Percentiles rank a stretch among this genome's conserved stretches.
Evolutionary conservation across 2,113 vertebrate species (phyloP).

Genomic region (Abramis brama): DNA sequence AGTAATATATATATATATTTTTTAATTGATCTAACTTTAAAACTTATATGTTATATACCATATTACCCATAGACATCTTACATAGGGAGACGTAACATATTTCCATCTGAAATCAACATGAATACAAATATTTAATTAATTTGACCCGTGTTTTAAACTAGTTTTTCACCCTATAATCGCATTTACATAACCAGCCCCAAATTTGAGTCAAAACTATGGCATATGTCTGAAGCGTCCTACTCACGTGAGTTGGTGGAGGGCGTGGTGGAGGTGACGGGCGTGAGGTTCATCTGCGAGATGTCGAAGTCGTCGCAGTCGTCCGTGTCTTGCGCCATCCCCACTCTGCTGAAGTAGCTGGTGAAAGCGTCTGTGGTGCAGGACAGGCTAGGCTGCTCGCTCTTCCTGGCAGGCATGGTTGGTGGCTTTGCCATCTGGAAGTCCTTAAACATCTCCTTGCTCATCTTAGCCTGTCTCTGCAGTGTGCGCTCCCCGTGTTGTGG

Average conservation of each 20-base stretch:
- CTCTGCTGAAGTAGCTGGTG: constrained; percentile 96
- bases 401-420: constrained; percentile 88
- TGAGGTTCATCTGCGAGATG: constrained; percentile 98
- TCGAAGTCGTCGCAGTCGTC: constrained; percentile 99
- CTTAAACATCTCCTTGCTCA: constrained; percentile 95
- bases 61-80: too few relatives aligned
- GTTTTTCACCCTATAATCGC: too few relatives aligned
- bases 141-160: too few relatives aligned
- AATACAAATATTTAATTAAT: background rate
- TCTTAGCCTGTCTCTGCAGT: constrained; percentile 78
- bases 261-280: constrained; percentile 96
- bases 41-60: too few relatives aligned
- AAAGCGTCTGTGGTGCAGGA: constrained; percentile 95
- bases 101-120: background rate
- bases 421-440: constrained; percentile 97
- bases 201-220: background rate
- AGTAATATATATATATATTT: too few relatives aligned
- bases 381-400: constrained; percentile 88
- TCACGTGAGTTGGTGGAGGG: constrained; percentile 98
- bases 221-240: constrained; percentile 59
- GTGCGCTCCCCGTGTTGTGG: constrained; percentile 85
- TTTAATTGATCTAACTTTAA: too few relatives aligned
- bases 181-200: background rate
- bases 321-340: constrained; percentile 94
- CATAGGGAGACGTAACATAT: too few relatives aligned